Evolutionary conservation across 2,888 invertebrate genomes (phyloP).

Genomic region (Phengaris arion): DNA sequence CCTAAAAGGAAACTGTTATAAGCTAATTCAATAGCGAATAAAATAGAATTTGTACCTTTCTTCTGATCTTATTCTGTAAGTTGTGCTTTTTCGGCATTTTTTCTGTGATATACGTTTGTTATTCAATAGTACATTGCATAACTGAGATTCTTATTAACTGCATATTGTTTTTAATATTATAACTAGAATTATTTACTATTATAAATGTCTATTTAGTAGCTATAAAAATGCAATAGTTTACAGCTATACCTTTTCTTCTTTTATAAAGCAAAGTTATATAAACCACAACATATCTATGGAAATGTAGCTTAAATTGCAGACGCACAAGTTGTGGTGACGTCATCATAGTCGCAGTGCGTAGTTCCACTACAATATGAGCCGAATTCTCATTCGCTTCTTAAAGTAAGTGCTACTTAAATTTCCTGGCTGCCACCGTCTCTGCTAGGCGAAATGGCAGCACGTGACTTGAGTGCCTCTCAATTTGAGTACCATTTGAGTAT

Average conservation of each 20-base stretch:
- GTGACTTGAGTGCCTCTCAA: no score
- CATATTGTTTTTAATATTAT: neutral
- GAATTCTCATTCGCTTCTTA: no score
- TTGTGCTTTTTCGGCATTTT: neutral
- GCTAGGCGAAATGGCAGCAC: no score
- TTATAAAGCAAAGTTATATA: neutral
- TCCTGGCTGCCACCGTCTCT: no score
- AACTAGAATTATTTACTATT: neutral
- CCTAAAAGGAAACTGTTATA: no score
- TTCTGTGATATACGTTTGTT: conserved; percentile 8
- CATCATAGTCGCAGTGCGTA: no score
- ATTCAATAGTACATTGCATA: conserved; percentile 2
- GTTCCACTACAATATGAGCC: no score
- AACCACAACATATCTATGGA: neutral
- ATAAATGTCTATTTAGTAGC: neutral
- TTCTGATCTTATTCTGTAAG: neutral
- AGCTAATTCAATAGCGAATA: neutral
- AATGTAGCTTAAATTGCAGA: no score
- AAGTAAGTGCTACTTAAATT: no score
- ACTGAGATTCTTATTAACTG: neutral
- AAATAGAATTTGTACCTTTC: neutral
- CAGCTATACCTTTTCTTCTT: neutral
- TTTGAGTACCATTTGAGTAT: no score
- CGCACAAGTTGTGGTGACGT: no score
- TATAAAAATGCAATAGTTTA: neutral